These are phyloP conservation scores for Phoebastria nigripes DNA, from an alignment of 2,797 vertebrate genomes.

Conservation along the genomic window DNA sequence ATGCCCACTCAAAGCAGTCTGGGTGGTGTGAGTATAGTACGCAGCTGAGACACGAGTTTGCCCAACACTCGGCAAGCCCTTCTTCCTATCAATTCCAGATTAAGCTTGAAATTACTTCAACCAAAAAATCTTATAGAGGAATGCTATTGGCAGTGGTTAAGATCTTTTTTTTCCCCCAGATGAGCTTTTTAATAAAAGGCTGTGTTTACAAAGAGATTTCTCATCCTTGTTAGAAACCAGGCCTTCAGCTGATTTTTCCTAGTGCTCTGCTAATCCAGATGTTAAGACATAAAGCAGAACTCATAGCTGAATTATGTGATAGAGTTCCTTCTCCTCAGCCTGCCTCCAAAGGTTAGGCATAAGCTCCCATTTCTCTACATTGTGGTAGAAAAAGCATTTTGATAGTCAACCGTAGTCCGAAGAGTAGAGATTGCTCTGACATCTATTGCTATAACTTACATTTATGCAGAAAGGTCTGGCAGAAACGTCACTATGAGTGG, in stretches of 20 bases:
- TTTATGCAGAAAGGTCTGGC: neutral
- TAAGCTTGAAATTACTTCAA: neutral
- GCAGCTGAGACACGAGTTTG: neutral
- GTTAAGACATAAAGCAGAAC: neutral
- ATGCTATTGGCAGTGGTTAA: neutral
- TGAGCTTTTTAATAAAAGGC: neutral
- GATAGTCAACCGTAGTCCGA: neutral
- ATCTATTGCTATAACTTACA: neutral
- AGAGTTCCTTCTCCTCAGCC: neutral
- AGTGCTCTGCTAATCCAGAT: neutral
- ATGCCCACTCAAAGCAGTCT: rapidly evolving
- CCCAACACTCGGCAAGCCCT: neutral
- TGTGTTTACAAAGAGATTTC: neutral
- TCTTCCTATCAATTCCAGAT: neutral
- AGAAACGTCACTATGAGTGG: neutral
- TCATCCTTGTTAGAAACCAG: neutral
- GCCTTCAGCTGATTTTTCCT: neutral
- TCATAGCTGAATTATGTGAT: neutral
- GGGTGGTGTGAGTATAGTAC: neutral
- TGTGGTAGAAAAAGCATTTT: neutral
- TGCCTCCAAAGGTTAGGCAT: neutral
- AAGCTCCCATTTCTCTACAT: neutral
- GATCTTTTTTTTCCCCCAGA: neutral
- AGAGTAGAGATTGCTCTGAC: neutral
- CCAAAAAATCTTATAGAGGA: neutral